These are phyloP conservation scores for Sebastes ruberrimus DNA, from an alignment of 2,797 vertebrate species.

Conservation along the genomic window DNA sequence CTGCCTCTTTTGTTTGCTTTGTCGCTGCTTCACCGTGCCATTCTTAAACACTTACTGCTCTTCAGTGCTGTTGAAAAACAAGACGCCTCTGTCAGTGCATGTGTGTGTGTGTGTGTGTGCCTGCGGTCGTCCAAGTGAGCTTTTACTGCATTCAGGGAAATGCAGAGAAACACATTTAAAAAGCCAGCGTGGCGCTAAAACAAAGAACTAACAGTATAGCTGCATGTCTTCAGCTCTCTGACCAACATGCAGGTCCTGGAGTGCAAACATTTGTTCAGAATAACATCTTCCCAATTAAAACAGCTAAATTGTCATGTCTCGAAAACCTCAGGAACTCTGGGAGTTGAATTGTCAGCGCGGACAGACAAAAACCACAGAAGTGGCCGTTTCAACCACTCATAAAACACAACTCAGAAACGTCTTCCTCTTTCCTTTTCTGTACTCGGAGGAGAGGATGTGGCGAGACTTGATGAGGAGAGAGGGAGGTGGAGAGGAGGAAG, in stretches of 20 bases:
- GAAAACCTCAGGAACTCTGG: conserved; percentile 73
- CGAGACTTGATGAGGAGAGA: conserved; percentile 69
- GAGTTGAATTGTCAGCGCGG: conserved; percentile 59
- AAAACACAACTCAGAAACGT: conserved; percentile 81
- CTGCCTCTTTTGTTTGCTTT: conserved; percentile 58
- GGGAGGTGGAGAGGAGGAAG: background rate
- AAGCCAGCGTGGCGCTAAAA: conserved; percentile 28
- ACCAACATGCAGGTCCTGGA: conserved; percentile 8
- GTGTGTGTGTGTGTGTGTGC: background rate
- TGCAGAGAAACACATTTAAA: conserved; percentile 41
- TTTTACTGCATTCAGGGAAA: conserved; percentile 38
- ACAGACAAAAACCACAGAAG: conserved; percentile 72
- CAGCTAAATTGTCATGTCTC: conserved; percentile 72
- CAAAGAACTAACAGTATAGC: background rate
- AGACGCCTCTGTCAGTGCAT: conserved; percentile 20
- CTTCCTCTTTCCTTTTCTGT: conserved; percentile 77
- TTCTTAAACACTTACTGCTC: conserved; percentile 50
- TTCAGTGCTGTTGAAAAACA: conserved; percentile 49
- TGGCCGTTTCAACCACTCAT: conserved; percentile 77
- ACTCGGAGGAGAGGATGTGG: conserved; percentile 75
- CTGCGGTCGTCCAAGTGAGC: conserved; percentile 15
- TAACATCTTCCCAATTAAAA: conserved; percentile 78
- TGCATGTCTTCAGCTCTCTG: background rate
- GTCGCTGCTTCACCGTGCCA: conserved; percentile 33
- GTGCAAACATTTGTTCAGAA: conserved; percentile 67